Conservation (phyloP, 2,797 vertebrate species). For the Acanthurus tractus region DNA sequence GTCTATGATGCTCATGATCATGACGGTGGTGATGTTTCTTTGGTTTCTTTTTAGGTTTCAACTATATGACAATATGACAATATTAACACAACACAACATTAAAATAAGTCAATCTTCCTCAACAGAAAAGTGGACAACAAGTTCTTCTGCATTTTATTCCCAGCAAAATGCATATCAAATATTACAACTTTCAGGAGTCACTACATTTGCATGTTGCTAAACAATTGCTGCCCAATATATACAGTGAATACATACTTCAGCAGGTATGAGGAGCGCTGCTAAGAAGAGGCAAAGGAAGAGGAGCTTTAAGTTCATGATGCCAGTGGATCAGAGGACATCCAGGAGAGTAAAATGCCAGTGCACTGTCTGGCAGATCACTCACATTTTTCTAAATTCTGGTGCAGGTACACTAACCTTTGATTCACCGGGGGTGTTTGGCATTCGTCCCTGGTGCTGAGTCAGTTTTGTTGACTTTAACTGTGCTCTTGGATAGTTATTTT, state of each 20-base stretch:
- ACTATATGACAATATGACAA: conserved; percentile 48
- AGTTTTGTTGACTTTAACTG: conserved; percentile 58
- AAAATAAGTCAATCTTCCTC: not conserved
- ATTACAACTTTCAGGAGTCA: conserved; percentile 1
- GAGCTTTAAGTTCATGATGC: conserved; percentile 82
- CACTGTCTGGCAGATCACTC: conserved; percentile 23
- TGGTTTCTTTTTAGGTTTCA: conserved; percentile 54
- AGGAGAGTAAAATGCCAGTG: conserved; percentile 49
- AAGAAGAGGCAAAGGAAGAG: conserved; percentile 76
- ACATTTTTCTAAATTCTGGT: conserved; percentile 56
- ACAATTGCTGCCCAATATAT: conserved; percentile 15
- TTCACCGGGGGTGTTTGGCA: conserved; percentile 29
- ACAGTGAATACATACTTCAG: conserved; percentile 79
- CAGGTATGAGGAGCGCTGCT: conserved; percentile 73
- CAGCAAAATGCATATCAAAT: conserved; percentile 24
- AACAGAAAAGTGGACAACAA: conserved; percentile 6
- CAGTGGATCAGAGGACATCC: conserved; percentile 52
- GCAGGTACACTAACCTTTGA: conserved; percentile 73
- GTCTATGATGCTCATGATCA: not conserved
- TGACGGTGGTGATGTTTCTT: conserved; percentile 24
- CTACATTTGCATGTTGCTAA: conserved; percentile 9
- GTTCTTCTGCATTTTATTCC: conserved; percentile 26
- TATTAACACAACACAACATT: not conserved
- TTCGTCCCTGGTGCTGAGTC: conserved; percentile 37
- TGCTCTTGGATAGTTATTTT: not conserved